Conservation (phyloP, 1,140 invertebrate species). For the Drosophila miranda region DNA sequence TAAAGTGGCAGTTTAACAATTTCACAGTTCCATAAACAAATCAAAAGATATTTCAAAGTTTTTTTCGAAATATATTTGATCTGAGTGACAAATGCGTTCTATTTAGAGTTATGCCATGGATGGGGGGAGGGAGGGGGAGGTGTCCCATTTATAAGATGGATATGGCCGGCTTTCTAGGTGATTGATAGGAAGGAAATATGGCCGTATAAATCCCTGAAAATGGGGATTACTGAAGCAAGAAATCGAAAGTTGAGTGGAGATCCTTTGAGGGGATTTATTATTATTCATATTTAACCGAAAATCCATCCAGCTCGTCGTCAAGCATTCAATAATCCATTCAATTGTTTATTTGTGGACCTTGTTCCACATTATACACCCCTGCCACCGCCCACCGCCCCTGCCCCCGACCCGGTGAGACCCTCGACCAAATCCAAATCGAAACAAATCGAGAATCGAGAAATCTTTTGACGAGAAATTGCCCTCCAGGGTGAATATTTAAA, state of each 20-base stretch:
- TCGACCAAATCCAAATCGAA: conserved; percentile 35
- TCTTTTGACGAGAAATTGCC: conserved; percentile 63
- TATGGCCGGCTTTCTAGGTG: conserved; percentile 32
- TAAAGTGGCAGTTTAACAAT: conserved; percentile 79
- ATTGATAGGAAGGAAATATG: conserved; percentile 21
- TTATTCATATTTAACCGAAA: conserved; percentile 3
- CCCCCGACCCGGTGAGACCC: conserved; percentile 8
- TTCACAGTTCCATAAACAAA: conserved; percentile 74
- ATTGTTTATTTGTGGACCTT: conserved; percentile 51
- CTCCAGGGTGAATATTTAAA: conserved; percentile 66
- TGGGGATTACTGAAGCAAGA: conserved; percentile 4
- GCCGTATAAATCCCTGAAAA: conserved; percentile 2
- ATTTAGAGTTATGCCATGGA: conserved; percentile 73
- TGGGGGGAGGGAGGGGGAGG: conserved; percentile 24
- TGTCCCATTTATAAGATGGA: conserved; percentile 34
- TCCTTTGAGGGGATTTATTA: not conserved
- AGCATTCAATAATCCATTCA: conserved; percentile 35
- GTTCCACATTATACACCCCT: conserved; percentile 46
- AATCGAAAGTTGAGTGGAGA: conserved; percentile 8
- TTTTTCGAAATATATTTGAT: conserved; percentile 49
- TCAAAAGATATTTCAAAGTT: conserved; percentile 61
- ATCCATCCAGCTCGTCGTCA: too few species aligned
- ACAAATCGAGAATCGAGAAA: conserved; percentile 33
- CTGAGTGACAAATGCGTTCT: conserved; percentile 72
- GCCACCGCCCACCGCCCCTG: conserved; percentile 21